These are phyloP conservation scores for Thrips palmi DNA, from an alignment of 1,140 invertebrate genomes.

Conservation along the genomic window DNA sequence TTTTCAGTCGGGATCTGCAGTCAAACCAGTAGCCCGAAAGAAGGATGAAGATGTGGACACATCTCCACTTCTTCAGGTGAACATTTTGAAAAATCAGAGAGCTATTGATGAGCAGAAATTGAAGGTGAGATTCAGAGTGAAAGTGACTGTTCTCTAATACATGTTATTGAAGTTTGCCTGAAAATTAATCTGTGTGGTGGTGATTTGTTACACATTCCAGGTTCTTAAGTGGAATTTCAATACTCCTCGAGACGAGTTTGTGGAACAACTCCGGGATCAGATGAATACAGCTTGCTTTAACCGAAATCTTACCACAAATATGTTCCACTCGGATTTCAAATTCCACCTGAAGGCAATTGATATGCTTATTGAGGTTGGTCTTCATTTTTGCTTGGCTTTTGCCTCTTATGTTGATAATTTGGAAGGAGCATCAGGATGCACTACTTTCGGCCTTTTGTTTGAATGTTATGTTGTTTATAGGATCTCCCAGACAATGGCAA, in stretches of 20 bases:
- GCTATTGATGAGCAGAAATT: constrained; percentile 83
- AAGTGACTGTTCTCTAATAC: background rate
- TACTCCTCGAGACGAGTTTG: constrained; percentile 80
- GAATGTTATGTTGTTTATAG: constrained; percentile 19
- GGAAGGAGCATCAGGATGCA: background rate
- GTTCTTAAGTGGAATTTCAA: constrained; percentile 92
- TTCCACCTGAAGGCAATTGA: constrained; percentile 93
- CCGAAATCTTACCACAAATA: constrained; percentile 65
- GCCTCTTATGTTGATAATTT: background rate
- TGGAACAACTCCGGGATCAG: constrained; percentile 76
- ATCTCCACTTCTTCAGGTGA: constrained; percentile 60
- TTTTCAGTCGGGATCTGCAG: too few relatives aligned
- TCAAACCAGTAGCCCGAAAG: constrained; percentile 31
- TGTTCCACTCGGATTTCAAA: constrained; percentile 93
- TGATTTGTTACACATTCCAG: constrained; percentile 18
- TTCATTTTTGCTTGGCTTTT: too few relatives aligned
- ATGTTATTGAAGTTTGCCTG: background rate
- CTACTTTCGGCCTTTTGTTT: constrained; percentile 3
- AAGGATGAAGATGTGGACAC: constrained; percentile 76
- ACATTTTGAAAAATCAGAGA: constrained; percentile 77
- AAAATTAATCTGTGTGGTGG: background rate
- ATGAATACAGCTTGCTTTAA: constrained; percentile 79
- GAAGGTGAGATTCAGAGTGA: constrained; percentile 30
- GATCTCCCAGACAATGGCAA: constrained; percentile 55
- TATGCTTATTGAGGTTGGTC: constrained; percentile 49